phyloP scores from a whole-genome alignment of 2,797 vertebrate genomes.

The Pseudochirops cupreus region DNA sequence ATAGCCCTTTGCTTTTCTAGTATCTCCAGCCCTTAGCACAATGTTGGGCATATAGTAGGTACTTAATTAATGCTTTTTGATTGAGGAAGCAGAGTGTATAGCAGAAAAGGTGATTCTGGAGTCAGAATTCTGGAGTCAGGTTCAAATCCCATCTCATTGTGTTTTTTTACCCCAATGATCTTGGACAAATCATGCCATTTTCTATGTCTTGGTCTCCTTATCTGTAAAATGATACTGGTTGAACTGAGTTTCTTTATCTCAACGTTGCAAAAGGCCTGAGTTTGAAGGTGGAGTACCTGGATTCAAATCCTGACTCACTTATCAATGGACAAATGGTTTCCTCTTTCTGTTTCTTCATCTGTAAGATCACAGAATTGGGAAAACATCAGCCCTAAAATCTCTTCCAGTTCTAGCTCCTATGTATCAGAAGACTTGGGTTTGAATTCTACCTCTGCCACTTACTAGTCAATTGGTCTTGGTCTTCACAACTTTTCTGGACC shows the following conservation, averaged over 20 bases:
- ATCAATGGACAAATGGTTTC: not conserved
- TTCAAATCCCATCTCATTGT: not conserved
- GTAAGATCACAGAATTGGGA: not conserved
- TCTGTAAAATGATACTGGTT: not conserved
- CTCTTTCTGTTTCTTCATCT: not conserved
- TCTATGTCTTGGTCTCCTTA: conserved; percentile 7
- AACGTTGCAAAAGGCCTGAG: not conserved
- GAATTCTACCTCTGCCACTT: not conserved
- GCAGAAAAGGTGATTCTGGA: not conserved
- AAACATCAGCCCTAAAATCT: not conserved
- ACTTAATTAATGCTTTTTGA: not conserved
- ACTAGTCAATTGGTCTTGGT: not conserved
- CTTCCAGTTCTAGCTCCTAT: not conserved
- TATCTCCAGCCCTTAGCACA: not conserved
- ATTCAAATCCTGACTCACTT: not conserved
- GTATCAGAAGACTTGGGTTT: not conserved
- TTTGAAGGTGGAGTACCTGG: not conserved
- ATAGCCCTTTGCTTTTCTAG: not conserved
- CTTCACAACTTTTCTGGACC: not conserved
- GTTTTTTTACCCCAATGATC: not conserved
- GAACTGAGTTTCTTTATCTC: conserved; percentile 1
- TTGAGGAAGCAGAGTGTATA: not conserved
- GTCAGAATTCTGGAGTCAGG: not conserved
- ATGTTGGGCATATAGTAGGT: not conserved
- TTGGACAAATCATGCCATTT: not conserved